A percentile compares a stretch with the other conserved stretches of the same genome.
These are phyloP conservation scores for Enteromius radiatus DNA, from an alignment of 2,797 vertebrate genomes.

Conservation along the genomic window DNA sequence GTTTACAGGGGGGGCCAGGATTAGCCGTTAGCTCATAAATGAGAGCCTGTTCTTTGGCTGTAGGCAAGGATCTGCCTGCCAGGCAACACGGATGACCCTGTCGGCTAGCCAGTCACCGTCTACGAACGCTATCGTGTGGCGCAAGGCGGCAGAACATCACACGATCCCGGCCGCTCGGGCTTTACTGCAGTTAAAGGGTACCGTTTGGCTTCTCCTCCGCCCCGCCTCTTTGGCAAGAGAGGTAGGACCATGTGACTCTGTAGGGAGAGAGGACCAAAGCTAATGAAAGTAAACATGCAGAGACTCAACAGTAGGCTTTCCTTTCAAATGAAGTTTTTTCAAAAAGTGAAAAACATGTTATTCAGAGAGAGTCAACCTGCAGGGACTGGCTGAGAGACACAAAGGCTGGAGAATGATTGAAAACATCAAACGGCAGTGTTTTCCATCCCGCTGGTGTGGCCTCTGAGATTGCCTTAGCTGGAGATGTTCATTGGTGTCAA, in stretches of 20 bases:
- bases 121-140: conserved; percentile 47
- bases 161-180: conserved; percentile 27
- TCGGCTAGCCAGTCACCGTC: conserved; percentile 13
- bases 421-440: conserved; percentile 82
- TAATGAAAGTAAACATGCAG: conserved; percentile 82
- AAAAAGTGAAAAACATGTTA: conserved; percentile 74
- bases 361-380: conserved; percentile 81
- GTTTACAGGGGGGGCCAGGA: conserved; percentile 38
- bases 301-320: conserved; percentile 76
- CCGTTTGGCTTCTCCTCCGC: conserved; percentile 50
- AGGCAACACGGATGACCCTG: conserved; percentile 42
- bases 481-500: conserved; percentile 72
- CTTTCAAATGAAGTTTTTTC: conserved; percentile 82
- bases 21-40: conserved; percentile 57
- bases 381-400: conserved; percentile 68
- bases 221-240: conserved; percentile 40
- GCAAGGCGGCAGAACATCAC: conserved; percentile 44
- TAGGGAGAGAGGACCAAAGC: conserved; percentile 62
- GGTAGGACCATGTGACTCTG: conserved; percentile 44
- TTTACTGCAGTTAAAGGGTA: conserved; percentile 52
- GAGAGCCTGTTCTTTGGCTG: conserved; percentile 51
- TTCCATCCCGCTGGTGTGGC: conserved; percentile 69
- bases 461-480: conserved; percentile 78
- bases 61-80: conserved; percentile 49
- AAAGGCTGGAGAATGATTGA: conserved; percentile 83